Conservation (phyloP, 1,140 invertebrate species). For the Mylabris phalerata region DNA sequence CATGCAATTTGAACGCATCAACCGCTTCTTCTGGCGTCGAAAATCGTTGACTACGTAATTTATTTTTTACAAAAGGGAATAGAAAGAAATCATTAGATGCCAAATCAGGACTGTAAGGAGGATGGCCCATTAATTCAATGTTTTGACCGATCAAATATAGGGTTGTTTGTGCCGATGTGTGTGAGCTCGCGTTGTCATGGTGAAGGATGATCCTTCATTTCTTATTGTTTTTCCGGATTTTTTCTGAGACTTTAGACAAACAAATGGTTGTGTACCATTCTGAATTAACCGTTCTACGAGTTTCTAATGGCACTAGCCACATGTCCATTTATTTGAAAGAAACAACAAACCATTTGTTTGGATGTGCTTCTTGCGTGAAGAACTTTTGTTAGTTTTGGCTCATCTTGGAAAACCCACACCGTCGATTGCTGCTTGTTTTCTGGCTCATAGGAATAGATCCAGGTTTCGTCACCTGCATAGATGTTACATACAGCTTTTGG, state of each 20-base stretch:
- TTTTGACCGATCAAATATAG: no score
- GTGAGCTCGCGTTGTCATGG: conserved; percentile 31
- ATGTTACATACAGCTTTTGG: conserved; percentile 24
- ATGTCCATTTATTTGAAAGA: conserved; percentile 27
- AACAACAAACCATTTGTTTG: conserved; percentile 33
- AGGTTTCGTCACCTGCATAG: conserved; percentile 9
- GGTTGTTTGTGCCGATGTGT: conserved; percentile 12
- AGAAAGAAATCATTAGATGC: no score
- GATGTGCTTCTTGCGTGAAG: conserved; percentile 30
- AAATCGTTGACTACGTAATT: no score
- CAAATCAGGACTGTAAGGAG: no score
- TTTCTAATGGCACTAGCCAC: conserved; percentile 24
- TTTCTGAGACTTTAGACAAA: conserved; percentile 24
- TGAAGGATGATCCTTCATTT: conserved; percentile 29
- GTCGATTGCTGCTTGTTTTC: conserved; percentile 11
- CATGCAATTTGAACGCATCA: background rate
- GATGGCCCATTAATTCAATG: no score
- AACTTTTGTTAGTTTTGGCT: conserved; percentile 38
- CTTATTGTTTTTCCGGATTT: conserved; percentile 20
- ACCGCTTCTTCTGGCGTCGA: no score
- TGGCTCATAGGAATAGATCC: conserved; percentile 8
- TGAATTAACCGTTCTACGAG: conserved; percentile 27
- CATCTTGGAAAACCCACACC: conserved; percentile 26
- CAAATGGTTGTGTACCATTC: conserved; percentile 33
- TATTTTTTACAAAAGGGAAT: no score